Conservation (phyloP, 2,797 vertebrate genomes). For the Peromyscus attwateri region DNA sequence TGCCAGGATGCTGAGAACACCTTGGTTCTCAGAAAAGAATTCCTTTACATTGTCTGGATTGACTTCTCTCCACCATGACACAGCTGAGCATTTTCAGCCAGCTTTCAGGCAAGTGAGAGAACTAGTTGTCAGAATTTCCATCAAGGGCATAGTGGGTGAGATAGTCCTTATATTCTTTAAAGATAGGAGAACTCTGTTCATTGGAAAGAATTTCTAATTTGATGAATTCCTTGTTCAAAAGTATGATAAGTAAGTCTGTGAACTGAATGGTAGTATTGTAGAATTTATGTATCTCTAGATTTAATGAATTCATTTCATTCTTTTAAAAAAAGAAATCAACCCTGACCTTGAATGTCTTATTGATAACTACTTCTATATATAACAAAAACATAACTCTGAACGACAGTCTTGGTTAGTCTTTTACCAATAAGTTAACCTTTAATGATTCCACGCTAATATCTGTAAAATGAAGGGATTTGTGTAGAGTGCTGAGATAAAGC, state of each 20-base stretch:
- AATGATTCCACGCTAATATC: slow-evolving; percentile 32
- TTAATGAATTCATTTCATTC: slow-evolving; percentile 84
- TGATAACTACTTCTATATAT: slow-evolving; percentile 67
- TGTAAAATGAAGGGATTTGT: slow-evolving; percentile 60
- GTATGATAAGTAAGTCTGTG: slow-evolving; percentile 80
- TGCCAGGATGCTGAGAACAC: neutral
- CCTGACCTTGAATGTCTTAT: slow-evolving; percentile 77
- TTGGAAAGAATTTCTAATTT: slow-evolving; percentile 73
- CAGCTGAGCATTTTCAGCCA: neutral
- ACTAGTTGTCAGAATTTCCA: slow-evolving; percentile 37
- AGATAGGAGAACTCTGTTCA: slow-evolving; percentile 56
- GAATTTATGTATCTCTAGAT: slow-evolving; percentile 71
- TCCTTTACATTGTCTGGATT: neutral
- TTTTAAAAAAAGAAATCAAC: slow-evolving; percentile 73
- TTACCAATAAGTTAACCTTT: slow-evolving; percentile 54
- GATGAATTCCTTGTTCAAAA: slow-evolving; percentile 81
- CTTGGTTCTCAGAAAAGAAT: neutral
- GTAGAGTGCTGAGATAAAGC: slow-evolving; percentile 22
- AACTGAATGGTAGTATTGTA: slow-evolving; percentile 69
- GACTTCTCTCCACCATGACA: neutral
- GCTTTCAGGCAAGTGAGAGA: neutral
- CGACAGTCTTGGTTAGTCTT: slow-evolving; percentile 67
- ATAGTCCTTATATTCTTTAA: slow-evolving; percentile 52
- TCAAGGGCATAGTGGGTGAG: slow-evolving; percentile 49
- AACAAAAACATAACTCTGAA: slow-evolving; percentile 75